These are phyloP conservation scores for Melanogrammus aeglefinus DNA, from an alignment of 2,797 vertebrate genomes.

Conservation along the genomic window DNA sequence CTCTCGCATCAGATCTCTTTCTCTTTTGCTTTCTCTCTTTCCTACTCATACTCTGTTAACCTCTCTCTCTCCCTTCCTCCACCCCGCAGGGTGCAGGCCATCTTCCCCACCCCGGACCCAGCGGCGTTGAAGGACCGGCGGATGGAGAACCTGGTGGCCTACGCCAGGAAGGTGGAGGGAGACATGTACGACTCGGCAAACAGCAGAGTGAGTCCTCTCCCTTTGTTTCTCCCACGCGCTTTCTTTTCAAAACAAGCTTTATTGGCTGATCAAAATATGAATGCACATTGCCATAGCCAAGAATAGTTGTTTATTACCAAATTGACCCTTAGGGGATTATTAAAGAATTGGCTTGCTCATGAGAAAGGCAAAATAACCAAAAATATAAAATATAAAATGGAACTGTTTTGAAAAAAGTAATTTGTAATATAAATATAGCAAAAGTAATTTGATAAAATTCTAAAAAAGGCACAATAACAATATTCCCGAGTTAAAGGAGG, in stretches of 20 bases:
- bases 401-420: neutral
- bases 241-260: neutral
- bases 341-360: neutral
- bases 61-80: conserved; percentile 8
- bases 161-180: conserved; percentile 94
- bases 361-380: neutral
- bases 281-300: too few relatives aligned
- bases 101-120: conserved; percentile 97
- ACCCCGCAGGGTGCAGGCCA: conserved; percentile 85
- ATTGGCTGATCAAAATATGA: neutral
- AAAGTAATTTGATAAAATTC: neutral
- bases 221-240: conserved; percentile 1
- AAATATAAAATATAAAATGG: neutral
- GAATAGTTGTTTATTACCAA: neutral
- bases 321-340: neutral
- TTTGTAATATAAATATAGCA: neutral
- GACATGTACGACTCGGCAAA: conserved; percentile 99
- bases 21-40: neutral
- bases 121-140: conserved; percentile 94
- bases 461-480: neutral
- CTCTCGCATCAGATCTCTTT: neutral
- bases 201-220: conserved; percentile 82
- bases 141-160: conserved; percentile 97
- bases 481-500: neutral
- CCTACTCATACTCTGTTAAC: neutral